phyloP scores from a whole-genome alignment of 1,140 invertebrate genomes.

The Pissodes strobi region DNA sequence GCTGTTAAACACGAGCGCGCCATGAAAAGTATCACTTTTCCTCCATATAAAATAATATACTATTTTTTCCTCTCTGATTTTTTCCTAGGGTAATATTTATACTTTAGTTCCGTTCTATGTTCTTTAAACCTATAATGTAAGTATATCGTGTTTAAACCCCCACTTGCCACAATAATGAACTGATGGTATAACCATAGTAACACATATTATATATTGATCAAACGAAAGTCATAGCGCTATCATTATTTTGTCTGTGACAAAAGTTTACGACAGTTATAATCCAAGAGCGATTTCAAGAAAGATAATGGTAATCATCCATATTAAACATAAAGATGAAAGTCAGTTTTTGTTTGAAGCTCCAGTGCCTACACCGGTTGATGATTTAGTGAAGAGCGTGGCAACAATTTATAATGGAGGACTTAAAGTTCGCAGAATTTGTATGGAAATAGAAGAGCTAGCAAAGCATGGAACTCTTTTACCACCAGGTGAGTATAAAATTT shows the following conservation, averaged over 20 bases:
- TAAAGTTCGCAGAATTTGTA: slow-evolving; percentile 83
- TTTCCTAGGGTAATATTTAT: no score
- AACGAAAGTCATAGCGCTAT: background rate
- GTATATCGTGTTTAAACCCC: no score
- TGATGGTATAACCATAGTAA: background rate
- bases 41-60: no score
- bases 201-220: background rate
- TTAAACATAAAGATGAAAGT: slow-evolving; percentile 86
- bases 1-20: no score
- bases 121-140: no score
- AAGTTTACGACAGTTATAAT: background rate
- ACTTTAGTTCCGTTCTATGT: no score
- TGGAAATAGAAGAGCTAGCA: slow-evolving; percentile 84
- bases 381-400: slow-evolving; percentile 72
- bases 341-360: slow-evolving; percentile 86
- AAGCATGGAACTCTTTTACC: slow-evolving; percentile 88
- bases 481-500: slow-evolving; percentile 56
- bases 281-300: slow-evolving; percentile 47
- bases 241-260: background rate
- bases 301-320: slow-evolving; percentile 81
- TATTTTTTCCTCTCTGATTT: no score
- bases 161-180: no score
- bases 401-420: slow-evolving; percentile 87
- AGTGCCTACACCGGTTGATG: slow-evolving; percentile 67
- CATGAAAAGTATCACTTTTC: no score